Conservation (phyloP, 1,140 invertebrate genomes). For the Zaprionus gabonicus region DNA sequence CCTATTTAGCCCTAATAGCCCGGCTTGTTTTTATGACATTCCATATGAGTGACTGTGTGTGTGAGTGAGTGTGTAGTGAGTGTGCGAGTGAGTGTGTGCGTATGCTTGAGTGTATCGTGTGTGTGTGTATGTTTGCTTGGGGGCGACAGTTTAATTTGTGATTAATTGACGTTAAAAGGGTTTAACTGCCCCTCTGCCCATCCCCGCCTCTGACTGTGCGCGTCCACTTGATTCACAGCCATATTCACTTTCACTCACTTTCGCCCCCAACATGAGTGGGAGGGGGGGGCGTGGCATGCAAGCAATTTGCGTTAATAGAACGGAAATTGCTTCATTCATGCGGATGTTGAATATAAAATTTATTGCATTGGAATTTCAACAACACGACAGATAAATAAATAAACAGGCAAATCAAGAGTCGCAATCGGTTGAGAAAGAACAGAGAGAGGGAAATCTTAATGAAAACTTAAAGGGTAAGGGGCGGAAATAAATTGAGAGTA, state of each 20-base stretch:
- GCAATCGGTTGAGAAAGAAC: not conserved
- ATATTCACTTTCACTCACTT: constrained; percentile 70
- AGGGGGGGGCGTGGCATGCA: constrained; percentile 38
- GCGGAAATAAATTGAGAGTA: not conserved
- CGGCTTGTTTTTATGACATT: constrained; percentile 75
- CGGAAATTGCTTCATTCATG: constrained; percentile 73
- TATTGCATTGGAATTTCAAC: constrained; percentile 57
- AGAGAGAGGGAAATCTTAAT: not conserved
- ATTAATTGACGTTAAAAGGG: constrained; percentile 83
- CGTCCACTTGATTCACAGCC: constrained; percentile 51
- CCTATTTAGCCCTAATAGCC: constrained; percentile 81
- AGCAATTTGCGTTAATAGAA: constrained; percentile 66
- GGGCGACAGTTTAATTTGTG: constrained; percentile 77
- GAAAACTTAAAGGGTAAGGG: not conserved
- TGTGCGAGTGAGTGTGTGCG: not conserved
- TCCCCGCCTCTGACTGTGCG: not conserved
- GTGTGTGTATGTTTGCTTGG: constrained; percentile 34
- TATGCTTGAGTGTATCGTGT: constrained; percentile 21
- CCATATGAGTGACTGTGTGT: not conserved
- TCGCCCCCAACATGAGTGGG: constrained; percentile 6
- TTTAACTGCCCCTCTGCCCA: constrained; percentile 54
- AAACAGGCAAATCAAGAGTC: not conserved
- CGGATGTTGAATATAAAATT: constrained; percentile 77
- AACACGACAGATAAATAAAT: constrained; percentile 29
- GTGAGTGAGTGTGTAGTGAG: not conserved